Evolutionary conservation across 2,888 invertebrate species (phyloP), one percentile per base, ranked within the genome.

Genomic region (Rhorus exstirpatorius): DNA sequence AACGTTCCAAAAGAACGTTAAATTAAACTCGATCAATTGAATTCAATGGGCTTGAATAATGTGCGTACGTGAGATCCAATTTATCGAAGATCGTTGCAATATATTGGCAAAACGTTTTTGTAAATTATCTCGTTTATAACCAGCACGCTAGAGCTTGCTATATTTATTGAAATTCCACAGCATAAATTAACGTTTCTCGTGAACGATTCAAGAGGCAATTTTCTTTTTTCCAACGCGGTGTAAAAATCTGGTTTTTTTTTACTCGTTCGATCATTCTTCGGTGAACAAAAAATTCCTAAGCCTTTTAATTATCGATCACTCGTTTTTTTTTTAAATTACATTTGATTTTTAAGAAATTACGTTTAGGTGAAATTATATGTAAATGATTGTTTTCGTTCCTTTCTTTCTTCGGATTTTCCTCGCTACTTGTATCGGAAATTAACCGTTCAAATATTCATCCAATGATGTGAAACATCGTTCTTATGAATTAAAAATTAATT

Each of bases 21-120:
- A 46, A 24, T 80, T 67, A 12, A 60, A 72, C 51, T 58, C 41
- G 65, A 65, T 71, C 46, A 72, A 77, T 81, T 76, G 41, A 70
- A 60, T 71, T 58, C 65, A 71, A 81, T 70, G 35, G 41, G 14
- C 70, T 67, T 19, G 65, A 81, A 51, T 41, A 38, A 53, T 44
- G 51, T 44, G 70, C 60, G 58, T 21, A 24, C 31, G 60, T 14
- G 21, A 14, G 65, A 71, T 70, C 49, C 49, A 58, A 71, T 72
- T 61, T 61, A 38, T 63, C 26, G 21, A 53, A 14, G 24, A 31
- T 17, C 61, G 21, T 70, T 41, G 14, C 80, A 21, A 70, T 58
- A 51, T 14, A 46, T 49, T 31, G 38, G 49, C 24, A 49, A 19
- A 10, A 2, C 26, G 19, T 60, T 71, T n/a, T 51, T 10, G 26